These are phyloP conservation scores for Dinoponera quadriceps DNA, from an alignment of 1,140 invertebrate species.

Conservation along the genomic window DNA sequence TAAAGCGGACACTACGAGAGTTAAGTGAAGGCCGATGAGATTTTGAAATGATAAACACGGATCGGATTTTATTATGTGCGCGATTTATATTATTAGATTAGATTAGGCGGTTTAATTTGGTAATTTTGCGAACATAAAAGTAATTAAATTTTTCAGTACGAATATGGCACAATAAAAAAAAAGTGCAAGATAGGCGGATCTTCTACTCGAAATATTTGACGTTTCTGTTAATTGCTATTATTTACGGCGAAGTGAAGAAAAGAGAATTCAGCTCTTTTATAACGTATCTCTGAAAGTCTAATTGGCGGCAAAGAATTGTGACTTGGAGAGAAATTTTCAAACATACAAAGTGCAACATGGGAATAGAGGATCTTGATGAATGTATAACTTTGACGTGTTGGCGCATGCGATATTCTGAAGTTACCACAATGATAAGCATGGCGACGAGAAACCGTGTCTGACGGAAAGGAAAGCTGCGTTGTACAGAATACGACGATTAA, in stretches of 20 bases:
- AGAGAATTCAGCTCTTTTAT: not conserved
- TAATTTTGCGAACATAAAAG: slow-evolving; percentile 41
- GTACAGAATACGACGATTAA: slow-evolving; percentile 44
- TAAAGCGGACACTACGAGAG: slow-evolving; percentile 40
- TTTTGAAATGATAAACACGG: slow-evolving; percentile 38
- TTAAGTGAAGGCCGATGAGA: slow-evolving; percentile 6
- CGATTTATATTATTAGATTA: slow-evolving; percentile 10
- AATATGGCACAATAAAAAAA: slow-evolving; percentile 72
- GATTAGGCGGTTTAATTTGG: not conserved
- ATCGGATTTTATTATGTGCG: slow-evolving; percentile 30
- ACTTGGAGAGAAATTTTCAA: slow-evolving; percentile 6
- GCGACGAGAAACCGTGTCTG: not conserved
- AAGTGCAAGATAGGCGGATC: slow-evolving; percentile 46
- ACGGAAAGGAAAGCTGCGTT: slow-evolving; percentile 44
- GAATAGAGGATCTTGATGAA: not conserved
- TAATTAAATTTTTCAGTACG: slow-evolving; percentile 35
- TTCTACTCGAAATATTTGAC: slow-evolving; percentile 41
- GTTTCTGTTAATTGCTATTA: slow-evolving; percentile 9
- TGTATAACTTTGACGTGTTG: slow-evolving; percentile 24
- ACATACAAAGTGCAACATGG: not conserved
- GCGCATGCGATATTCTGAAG: slow-evolving; percentile 17
- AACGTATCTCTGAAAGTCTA: slow-evolving; percentile 76
- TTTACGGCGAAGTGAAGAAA: slow-evolving; percentile 6
- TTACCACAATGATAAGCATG: slow-evolving; percentile 11
- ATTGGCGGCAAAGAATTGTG: slow-evolving; percentile 71